Conservation (phyloP, 1,140 invertebrate species). For the Agrypnia vestita region DNA sequence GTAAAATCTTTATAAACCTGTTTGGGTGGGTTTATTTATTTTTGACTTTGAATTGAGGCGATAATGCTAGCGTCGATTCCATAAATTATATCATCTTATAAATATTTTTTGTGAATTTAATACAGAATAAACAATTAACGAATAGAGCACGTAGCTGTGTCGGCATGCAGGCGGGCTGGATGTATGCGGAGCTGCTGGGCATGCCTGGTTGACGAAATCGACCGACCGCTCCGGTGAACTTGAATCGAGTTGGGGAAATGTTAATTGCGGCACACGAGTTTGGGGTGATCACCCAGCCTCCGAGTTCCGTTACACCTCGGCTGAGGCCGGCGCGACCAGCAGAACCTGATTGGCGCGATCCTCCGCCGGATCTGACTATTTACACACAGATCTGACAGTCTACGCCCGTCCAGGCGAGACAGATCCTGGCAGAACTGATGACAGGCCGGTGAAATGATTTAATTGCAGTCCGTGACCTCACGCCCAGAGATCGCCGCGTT, state of each 20-base stretch:
- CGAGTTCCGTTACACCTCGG: not conserved
- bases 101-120: too few relatives aligned
- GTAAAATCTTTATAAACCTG: too few relatives aligned
- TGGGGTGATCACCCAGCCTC: slow-evolving; percentile 16
- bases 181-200: not conserved
- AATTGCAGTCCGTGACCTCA: slow-evolving; percentile 11
- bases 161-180: not conserved
- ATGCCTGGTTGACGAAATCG: slow-evolving; percentile 34
- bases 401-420: not conserved
- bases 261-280: slow-evolving; percentile 8
- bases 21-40: too few relatives aligned
- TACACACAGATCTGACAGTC: not conserved
- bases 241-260: slow-evolving; percentile 12
- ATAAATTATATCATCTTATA: too few relatives aligned
- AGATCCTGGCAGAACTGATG: not conserved
- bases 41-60: too few relatives aligned
- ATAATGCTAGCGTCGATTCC: too few relatives aligned
- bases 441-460: slow-evolving; percentile 10
- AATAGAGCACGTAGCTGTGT: not conserved
- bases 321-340: not conserved
- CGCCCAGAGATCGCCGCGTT: not conserved
- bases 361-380: not conserved
- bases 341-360: slow-evolving; percentile 3
- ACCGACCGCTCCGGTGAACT: slow-evolving; percentile 33
- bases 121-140: too few relatives aligned